These are phyloP conservation scores for Entomobrya proxima DNA, from an alignment of 2,888 invertebrate species.

Conservation along the genomic window DNA sequence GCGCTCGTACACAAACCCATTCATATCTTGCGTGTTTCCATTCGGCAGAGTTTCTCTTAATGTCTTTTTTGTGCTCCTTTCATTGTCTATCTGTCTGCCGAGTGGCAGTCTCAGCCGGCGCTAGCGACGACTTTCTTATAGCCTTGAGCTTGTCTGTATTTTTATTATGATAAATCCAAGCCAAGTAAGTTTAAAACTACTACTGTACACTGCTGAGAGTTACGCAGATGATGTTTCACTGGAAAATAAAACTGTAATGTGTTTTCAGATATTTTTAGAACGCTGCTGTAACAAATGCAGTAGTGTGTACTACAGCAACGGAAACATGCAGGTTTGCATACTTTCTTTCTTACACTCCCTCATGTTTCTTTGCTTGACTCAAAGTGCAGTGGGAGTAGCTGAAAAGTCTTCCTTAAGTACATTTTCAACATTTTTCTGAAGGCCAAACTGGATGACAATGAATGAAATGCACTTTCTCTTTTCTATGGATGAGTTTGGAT, in stretches of 20 bases:
- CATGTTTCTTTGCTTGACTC: background rate
- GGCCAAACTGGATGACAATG: background rate
- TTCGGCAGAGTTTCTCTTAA: conserved; percentile 21
- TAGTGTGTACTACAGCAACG: background rate
- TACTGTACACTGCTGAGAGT: background rate
- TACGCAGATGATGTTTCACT: conserved; percentile 4
- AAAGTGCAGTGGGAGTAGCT: conserved; percentile 14
- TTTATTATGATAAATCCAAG: background rate
- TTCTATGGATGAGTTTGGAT: background rate
- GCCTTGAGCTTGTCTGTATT: conserved; percentile 37
- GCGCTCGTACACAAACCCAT: background rate
- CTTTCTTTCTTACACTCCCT: background rate
- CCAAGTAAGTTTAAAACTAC: background rate
- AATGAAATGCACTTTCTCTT: background rate
- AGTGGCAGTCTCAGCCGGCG: conserved; percentile 40
- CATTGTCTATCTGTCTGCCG: conserved; percentile 17
- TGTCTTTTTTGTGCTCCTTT: conserved; percentile 44
- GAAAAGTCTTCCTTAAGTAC: background rate
- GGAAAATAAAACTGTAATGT: conserved; percentile 3
- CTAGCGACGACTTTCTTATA: conserved; percentile 1
- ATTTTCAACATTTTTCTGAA: background rate
- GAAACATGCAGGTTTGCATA: background rate
- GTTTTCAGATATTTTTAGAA: conserved; percentile 13
- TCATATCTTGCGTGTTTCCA: conserved; percentile 7
- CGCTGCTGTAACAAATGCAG: background rate